phyloP scores from a whole-genome alignment of 2,888 invertebrate genomes.

The Plebejus anna region DNA sequence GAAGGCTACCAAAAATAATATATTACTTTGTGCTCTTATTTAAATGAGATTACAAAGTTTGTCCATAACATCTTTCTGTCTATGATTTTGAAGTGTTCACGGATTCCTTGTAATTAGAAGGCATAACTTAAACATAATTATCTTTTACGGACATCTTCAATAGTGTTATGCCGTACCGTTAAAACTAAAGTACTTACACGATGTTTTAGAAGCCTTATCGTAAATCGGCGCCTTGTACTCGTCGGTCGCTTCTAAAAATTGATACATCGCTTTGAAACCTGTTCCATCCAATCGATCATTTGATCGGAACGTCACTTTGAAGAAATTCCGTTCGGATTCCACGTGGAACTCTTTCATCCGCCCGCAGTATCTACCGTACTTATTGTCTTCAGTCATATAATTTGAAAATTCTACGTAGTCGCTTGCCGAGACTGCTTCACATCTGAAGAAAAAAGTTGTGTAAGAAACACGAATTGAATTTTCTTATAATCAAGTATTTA shows the following conservation, averaged over 20 bases:
- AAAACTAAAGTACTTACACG: slow-evolving; percentile 51
- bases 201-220: slow-evolving; percentile 59
- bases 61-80: not conserved
- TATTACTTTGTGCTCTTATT: not conserved
- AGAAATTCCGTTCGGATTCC: slow-evolving; percentile 94
- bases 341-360: slow-evolving; percentile 89
- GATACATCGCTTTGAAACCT: slow-evolving; percentile 95
- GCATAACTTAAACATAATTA: not conserved
- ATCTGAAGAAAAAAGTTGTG: slow-evolving; percentile 78
- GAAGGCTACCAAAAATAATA: too few species aligned
- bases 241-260: slow-evolving; percentile 88
- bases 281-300: slow-evolving; percentile 96
- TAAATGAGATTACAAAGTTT: not conserved
- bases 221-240: slow-evolving; percentile 67
- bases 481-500: too few species aligned
- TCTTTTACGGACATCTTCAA: slow-evolving; percentile 15
- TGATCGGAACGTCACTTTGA: slow-evolving; percentile 95
- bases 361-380: slow-evolving; percentile 94
- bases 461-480: too few species aligned
- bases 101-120: slow-evolving; percentile 6
- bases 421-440: slow-evolving; percentile 93
- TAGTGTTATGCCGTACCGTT: slow-evolving; percentile 16
- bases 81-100: not conserved
- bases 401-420: slow-evolving; percentile 99
- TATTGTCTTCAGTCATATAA: slow-evolving; percentile 93